Percentiles rank a stretch among this genome's conserved stretches.
These are phyloP conservation scores for Dorcus hopei DNA, from an alignment of 2,888 invertebrate species.

Conservation along the genomic window DNA sequence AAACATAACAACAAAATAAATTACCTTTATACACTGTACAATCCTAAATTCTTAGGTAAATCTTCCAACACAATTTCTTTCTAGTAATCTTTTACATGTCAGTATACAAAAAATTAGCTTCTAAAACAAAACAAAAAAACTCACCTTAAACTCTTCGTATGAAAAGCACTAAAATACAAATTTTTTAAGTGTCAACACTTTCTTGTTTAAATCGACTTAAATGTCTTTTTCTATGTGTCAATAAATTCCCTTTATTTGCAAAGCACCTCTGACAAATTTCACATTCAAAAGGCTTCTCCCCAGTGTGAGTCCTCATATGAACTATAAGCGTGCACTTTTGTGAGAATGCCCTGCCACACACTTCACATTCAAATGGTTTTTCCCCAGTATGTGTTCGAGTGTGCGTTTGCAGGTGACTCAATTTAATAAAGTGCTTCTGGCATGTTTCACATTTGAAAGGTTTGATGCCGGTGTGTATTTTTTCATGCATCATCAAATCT, in stretches of 20 bases:
- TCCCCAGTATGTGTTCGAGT: background rate
- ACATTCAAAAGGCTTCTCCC: conserved; percentile 1
- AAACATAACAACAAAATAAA: too few species aligned
- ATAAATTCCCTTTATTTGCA: background rate
- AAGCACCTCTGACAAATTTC: background rate
- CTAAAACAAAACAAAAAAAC: too few species aligned
- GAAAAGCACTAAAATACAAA: too few species aligned
- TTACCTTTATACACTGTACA: too few species aligned
- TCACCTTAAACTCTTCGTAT: too few species aligned
- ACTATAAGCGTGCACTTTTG: background rate
- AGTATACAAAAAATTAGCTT: too few species aligned
- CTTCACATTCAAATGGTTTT: background rate
- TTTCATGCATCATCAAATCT: background rate
- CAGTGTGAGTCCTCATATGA: background rate
- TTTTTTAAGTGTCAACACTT: too few species aligned
- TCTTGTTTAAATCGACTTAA: too few species aligned
- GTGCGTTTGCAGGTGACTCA: background rate
- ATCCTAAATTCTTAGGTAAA: too few species aligned
- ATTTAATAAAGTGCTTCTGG: background rate
- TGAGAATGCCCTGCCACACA: conserved; percentile 1
- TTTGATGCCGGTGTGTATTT: background rate
- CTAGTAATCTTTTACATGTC: too few species aligned
- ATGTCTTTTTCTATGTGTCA: too few species aligned
- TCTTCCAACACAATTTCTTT: too few species aligned
- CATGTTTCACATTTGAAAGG: background rate